Evolutionary conservation across 2,888 invertebrate genomes (phyloP), one percentile per base, ranked within the genome.

Genomic region (Cryptocheilus praepositus): DNA sequence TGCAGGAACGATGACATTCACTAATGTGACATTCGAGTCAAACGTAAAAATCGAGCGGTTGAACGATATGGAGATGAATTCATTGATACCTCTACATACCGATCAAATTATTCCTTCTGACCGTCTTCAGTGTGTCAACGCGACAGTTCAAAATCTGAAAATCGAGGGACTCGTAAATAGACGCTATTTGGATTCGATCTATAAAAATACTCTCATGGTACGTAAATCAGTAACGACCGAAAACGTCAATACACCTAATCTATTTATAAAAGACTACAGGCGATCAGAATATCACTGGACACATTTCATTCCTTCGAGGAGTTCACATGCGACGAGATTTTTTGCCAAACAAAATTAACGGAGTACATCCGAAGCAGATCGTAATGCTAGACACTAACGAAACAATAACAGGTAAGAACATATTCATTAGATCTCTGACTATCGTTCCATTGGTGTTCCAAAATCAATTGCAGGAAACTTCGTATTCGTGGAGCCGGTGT

Each of bases 201-300:
- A 88, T 63, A 66, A 83, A 18, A 91, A 91, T 67, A 91, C 92
- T 0, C 81, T 92, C 13, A 88, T 90, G 91, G 92, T 92, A 86
- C 0, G 25, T 55, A n/a, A 22, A 0, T 45, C 21, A 1, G 25
- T 16, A 44, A 16, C 45, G 3, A 13, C 15, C 21, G 21, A 44
- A 15, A 28, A 25, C 16, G 54, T 36, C 21, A 25, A 45, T n/a
- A 7, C 13, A 0, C 0, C 11, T 0, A 28, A 54, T 69, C 59
- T 53, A 52, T 52, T 61, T 65, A 11, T 25, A 2, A 5, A 46
- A 86, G 85, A 51, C 81, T 28, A 67, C 57, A 7, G 77, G 74
- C 0, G 62, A 80, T 59, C 86, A 86, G 71, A 77, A 79, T 44
- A 71, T 85, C 52, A 80, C 77, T 7, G 83, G 83, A 44, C 64